Evolutionary conservation across 2,113 vertebrate species (phyloP).

Genomic region (Crotalus tigris): DNA sequence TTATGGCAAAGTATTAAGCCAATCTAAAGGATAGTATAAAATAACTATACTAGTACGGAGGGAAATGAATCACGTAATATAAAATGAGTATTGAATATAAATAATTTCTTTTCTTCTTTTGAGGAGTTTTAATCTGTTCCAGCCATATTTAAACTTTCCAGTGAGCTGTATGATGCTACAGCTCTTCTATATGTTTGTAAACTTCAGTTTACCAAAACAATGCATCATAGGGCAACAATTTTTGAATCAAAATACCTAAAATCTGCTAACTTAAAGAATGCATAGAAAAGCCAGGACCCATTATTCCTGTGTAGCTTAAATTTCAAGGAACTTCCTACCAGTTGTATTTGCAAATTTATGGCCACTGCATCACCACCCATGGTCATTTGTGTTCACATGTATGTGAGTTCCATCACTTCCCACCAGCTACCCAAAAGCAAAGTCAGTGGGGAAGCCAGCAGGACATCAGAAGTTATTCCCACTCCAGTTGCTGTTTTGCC

Average conservation of each 20-base stretch:
- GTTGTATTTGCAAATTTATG: too few species aligned
- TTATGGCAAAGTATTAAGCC: not conserved
- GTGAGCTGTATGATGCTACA: too few species aligned
- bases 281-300: too few species aligned
- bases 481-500: too few species aligned
- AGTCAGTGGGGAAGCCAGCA: not conserved
- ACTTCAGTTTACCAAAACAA: too few species aligned
- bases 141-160: not conserved
- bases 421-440: not conserved
- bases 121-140: slow-evolving; percentile 33
- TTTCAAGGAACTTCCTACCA: too few species aligned
- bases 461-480: too few species aligned
- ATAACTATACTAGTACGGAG: not conserved
- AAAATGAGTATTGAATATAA: not conserved
- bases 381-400: not conserved
- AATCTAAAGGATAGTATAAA: not conserved
- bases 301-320: too few species aligned
- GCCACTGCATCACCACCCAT: not conserved
- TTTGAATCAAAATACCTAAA: too few species aligned
- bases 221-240: too few species aligned
- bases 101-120: not conserved
- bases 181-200: too few species aligned
- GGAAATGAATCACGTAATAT: not conserved
- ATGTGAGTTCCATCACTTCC: not conserved
- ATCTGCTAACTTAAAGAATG: too few species aligned